Evolutionary conservation across 2,888 invertebrate genomes (phyloP), one percentile per base, ranked within the genome.

Genomic region (Conchocele bisecta): DNA sequence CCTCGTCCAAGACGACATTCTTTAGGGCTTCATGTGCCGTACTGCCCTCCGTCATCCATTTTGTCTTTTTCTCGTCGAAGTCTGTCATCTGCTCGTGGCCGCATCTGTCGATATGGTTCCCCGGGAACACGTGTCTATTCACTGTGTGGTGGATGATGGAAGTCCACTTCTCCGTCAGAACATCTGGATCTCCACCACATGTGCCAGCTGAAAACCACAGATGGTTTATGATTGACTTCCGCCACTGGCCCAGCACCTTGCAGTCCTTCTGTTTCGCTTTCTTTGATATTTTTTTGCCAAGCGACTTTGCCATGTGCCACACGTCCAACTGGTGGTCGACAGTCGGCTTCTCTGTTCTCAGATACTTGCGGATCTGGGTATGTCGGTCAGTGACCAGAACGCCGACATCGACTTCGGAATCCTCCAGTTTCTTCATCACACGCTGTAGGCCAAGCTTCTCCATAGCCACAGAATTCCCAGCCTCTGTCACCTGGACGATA

Each of bases 291-390:
- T 46, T 46, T 28, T 46, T 46, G 24, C 46, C 9, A 46, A 37
- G 17, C 17, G 29, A n/a, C 31, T 57, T 57, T n/a, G 42, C 57
- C 5, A 57, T 15, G 31, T 57, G 42, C 44, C 57, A 57, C 5
- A 26, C 44, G n/a, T 57, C 57, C 35, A 60, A 60, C 46, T 46
- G 46, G 20, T 60, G 60, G 17, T 24, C 39, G 9, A 60, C 50
- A 24, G 35, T 20, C 28, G 35, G 60, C 6, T 22, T 48, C 2
- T 53, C 26, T 20, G 41, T 44, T 41, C 51, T 51, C 42, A 61
- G 20, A 39, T 22, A 29, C 41, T 61, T 64, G 20, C 24, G 26
- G 13, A 51, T 44, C 26, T 35, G 20, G 6, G 20, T 22, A 51
- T 61, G 61, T 9, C 61, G 33, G 22, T 61, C 61, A 11, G 64